Base-by-base conservation (phyloP, 2,113 vertebrate genomes). In the Manacus vitellinus region DNA sequence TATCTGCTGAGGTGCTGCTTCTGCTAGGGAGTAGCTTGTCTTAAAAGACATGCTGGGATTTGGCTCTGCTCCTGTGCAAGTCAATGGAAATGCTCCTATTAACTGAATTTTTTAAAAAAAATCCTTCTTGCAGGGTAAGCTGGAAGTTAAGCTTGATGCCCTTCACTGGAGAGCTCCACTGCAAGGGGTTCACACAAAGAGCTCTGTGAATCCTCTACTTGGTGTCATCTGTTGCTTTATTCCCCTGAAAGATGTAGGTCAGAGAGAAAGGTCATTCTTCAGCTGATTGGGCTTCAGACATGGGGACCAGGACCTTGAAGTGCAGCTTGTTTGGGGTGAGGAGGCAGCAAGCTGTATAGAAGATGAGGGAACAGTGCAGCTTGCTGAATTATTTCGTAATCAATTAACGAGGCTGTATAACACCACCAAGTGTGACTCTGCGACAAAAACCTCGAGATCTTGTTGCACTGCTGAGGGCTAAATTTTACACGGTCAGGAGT, bases 171-270 rank as follows among this genome's bases (percentile, higher is more conserved):
- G 72, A 94, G 51, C 59, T 92, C 65, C 61, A 67, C 16, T 74
- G 67, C 78, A 67, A 43, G 41, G 44, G 39, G 59, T 65, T 95
- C 68, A 49, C 75, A 84, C 82, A 93, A 90, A 96, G 75, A 92
- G 44, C 82, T 87, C 80, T 49, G 27, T 28, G 94, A 85, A 86
- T 93, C 82, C 76, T 74, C 12, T 43, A 4, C 62, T 67, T 84
- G 85, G 82, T 93, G 61, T 96, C 90, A 86, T 92, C 94, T 93
- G 75, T 94, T 96, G 94, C 92, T 93, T 92, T 93, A 67, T 93
- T 93, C 88, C 79, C 77, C 59, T 81, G 94, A 77, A 93, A 44
- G 55, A 90, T 54, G 72, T 74, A 92, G 72, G 78, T 92, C 12
- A 6, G 43, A 72, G 31, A 83, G 51, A 95, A 96, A 86, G 82